Base-by-base conservation (phyloP, 2,888 invertebrate species). In the Ypsolopha sequella region DNA sequence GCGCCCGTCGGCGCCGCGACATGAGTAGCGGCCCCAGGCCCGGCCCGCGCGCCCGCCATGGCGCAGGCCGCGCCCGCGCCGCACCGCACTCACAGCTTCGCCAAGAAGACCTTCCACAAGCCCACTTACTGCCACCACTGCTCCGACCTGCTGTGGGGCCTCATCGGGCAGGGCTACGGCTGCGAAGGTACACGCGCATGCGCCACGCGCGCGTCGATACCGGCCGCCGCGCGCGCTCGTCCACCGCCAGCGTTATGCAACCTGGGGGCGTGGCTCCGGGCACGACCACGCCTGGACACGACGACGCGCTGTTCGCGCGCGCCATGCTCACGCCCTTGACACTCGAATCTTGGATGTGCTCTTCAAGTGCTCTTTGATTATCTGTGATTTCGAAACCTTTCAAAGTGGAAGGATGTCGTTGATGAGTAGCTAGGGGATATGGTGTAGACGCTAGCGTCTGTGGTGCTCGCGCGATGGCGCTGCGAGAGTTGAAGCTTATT, bases 91-190 rank as follows among this genome's bases (percentile, higher is more conserved):
- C 99, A 99, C 92, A 96, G 95, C 91, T 99, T 99, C 93, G 93
- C 93, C 88, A 99, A 98, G 94, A 99, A 98, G 91, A 98, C 98
- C 89, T 99, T 99, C 92, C 99, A 99, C 91, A 98, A 98, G 91
- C 99, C 98, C 85, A 97, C 98, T 75, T 98, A 98, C 91, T 99
- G 99, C 91, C 99, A 99, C 90, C 98, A 98, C 90, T 99, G 99
- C 91, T 97, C 98, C 86, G 99, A 99, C 89, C 94, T 98, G 92
- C 93, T 99, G 78, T 99, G 99, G 99, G 98, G 99, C 85, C 93
- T 99, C 89, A 97, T 99, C 86, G 97, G 98, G 88, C 98, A 98
- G 90, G 99, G 99, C 88, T 98, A 95, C 91, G 96, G 97, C 85
- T 99, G 99, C 91, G 99, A 99, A 95, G 98, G 99, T 99, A 88